These are phyloP conservation scores for Scrobipalpa costella DNA, from an alignment of 2,888 invertebrate species.

Conservation along the genomic window DNA sequence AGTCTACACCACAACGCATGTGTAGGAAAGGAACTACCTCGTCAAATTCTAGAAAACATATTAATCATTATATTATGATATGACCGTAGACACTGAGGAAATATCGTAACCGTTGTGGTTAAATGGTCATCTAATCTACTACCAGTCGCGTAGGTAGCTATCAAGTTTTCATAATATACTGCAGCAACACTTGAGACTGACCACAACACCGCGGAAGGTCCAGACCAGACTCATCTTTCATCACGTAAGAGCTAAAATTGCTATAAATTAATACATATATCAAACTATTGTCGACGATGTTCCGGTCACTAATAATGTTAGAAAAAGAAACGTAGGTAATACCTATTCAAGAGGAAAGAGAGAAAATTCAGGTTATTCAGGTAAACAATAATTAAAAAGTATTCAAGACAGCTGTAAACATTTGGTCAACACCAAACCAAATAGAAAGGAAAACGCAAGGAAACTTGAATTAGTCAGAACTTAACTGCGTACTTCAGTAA, in stretches of 20 bases:
- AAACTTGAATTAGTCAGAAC: no score
- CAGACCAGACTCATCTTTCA: slow-evolving; percentile 35
- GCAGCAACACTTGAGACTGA: slow-evolving; percentile 32
- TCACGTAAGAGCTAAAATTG: slow-evolving; percentile 20
- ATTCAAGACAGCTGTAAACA: no score
- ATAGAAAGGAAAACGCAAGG: neutral
- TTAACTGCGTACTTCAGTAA: neutral
- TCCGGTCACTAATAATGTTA: no score
- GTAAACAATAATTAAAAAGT: no score
- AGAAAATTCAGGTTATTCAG: no score
- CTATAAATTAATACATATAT: neutral
- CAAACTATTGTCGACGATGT: no score
- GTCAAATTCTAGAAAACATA: neutral
- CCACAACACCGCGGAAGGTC: slow-evolving; percentile 36
- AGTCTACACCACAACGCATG: no score
- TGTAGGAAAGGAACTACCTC: no score
- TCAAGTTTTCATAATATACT: slow-evolving; percentile 21
- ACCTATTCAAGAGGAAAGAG: no score
- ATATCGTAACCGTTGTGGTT: slow-evolving; percentile 24
- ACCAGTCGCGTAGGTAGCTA: neutral
- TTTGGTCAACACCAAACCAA: neutral
- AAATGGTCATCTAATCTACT: slow-evolving; percentile 18
- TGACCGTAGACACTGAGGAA: neutral
- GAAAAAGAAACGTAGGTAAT: no score
- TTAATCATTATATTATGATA: neutral